Percentiles rank a stretch among this genome's conserved stretches.
These are phyloP conservation scores for Isichthys henryi DNA, from an alignment of 2,113 vertebrate species.

Conservation along the genomic window DNA sequence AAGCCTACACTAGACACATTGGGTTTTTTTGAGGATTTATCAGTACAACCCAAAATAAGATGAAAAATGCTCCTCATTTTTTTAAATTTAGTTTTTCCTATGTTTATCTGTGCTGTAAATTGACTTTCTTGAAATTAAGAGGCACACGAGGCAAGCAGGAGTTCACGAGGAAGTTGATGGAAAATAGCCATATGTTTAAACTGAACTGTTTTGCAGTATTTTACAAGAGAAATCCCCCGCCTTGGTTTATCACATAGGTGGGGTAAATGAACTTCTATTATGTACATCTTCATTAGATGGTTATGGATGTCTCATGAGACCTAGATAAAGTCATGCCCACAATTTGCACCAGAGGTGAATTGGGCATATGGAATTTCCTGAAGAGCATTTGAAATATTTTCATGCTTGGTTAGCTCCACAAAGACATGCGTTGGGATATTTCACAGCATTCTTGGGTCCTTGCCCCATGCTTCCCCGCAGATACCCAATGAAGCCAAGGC, in stretches of 20 bases:
- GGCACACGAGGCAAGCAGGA: slow-evolving; percentile 51
- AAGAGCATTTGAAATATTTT: slow-evolving; percentile 49
- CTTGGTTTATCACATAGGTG: neutral
- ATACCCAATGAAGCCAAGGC: slow-evolving; percentile 31
- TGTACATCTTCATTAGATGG: slow-evolving; percentile 53
- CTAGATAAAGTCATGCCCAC: slow-evolving; percentile 46
- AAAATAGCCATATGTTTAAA: slow-evolving; percentile 57
- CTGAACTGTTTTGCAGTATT: slow-evolving; percentile 22
- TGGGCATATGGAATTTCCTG: slow-evolving; percentile 57
- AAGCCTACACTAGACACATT: slow-evolving; percentile 44
- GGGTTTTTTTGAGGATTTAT: slow-evolving; percentile 29
- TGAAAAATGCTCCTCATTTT: slow-evolving; percentile 55
- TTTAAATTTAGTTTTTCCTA: slow-evolving; percentile 43
- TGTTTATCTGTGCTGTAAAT: slow-evolving; percentile 55
- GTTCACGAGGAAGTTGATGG: slow-evolving; percentile 53
- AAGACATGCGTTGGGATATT: slow-evolving; percentile 48
- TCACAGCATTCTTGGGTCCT: slow-evolving; percentile 45
- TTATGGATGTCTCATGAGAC: slow-evolving; percentile 57
- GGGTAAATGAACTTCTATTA: slow-evolving; percentile 41
- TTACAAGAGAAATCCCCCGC: neutral
- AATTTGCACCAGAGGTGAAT: slow-evolving; percentile 59
- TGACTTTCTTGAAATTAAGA: slow-evolving; percentile 48
- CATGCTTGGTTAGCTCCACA: slow-evolving; percentile 34
- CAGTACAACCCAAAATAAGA: slow-evolving; percentile 61
- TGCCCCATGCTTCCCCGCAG: slow-evolving; percentile 37